These are phyloP conservation scores for Thecocarcelia acutangulata DNA, from an alignment of 2,888 invertebrate species.

Conservation along the genomic window DNA sequence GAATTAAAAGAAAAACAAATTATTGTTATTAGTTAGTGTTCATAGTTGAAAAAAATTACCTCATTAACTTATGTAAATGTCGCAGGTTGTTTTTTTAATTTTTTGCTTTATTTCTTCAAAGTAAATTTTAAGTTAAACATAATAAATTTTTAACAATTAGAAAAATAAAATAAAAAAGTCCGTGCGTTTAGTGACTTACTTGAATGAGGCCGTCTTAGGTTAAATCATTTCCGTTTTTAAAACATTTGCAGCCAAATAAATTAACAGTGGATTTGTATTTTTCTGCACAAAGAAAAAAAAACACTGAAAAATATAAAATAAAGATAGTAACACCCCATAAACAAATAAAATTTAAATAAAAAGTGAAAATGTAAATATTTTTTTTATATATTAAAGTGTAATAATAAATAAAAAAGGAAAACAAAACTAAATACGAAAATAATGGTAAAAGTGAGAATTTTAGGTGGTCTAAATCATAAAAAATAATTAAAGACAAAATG, in stretches of 20 bases:
- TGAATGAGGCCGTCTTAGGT: slow-evolving; percentile 41
- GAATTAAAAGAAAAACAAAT: slow-evolving; percentile 11
- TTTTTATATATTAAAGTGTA: no score
- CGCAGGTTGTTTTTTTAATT: slow-evolving; percentile 53
- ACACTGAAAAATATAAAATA: slow-evolving; percentile 14
- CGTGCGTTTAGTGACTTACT: slow-evolving; percentile 12
- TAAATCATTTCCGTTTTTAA: slow-evolving; percentile 55
- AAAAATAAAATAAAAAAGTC: neutral
- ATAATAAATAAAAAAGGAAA: neutral
- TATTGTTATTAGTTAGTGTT: slow-evolving; percentile 39
- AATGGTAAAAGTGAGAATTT: slow-evolving; percentile 40
- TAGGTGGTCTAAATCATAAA: neutral
- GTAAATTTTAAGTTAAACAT: slow-evolving; percentile 11
- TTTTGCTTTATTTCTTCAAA: slow-evolving; percentile 5
- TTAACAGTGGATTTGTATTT: slow-evolving; percentile 27
- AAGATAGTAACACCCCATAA: slow-evolving; percentile 5
- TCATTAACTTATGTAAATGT: slow-evolving; percentile 57
- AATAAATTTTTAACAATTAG: slow-evolving; percentile 12
- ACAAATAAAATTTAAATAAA: slow-evolving; percentile 10
- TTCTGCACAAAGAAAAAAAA: slow-evolving; percentile 2
- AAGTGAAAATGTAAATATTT: slow-evolving; percentile 34
- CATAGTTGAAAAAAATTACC: slow-evolving; percentile 67
- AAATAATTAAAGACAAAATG: slow-evolving; percentile 10
- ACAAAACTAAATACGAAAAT: slow-evolving; percentile 36
- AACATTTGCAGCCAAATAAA: slow-evolving; percentile 19